A percentile compares a stretch with the other conserved stretches of the same genome.
Conservation (phyloP, 2,888 invertebrate species). For the Conistra vaccinii region DNA sequence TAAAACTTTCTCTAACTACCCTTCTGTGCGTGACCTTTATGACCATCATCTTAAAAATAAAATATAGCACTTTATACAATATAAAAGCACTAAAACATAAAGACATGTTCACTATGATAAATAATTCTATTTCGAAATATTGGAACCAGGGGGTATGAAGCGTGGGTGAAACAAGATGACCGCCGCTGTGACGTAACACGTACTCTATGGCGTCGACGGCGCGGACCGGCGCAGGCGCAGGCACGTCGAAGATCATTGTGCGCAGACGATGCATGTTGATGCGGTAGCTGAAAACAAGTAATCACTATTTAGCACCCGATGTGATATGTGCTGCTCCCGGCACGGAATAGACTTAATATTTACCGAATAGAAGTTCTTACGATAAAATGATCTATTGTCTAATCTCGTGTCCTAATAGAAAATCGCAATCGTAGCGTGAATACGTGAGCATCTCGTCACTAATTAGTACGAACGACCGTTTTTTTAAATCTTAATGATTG, state of each 20-base stretch:
- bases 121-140: slow-evolving; percentile 43
- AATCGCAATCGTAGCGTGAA: neutral
- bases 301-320: too few relatives aligned
- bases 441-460: neutral
- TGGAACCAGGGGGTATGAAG: slow-evolving; percentile 23
- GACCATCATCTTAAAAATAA: slow-evolving; percentile 7
- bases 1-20: neutral
- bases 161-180: slow-evolving; percentile 41
- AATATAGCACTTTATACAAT: slow-evolving; percentile 33
- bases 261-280: slow-evolving; percentile 36
- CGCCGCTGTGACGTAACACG: slow-evolving; percentile 15
- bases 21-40: slow-evolving; percentile 8
- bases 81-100: slow-evolving; percentile 5
- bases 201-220: slow-evolving; percentile 50
- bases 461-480: fast-evolving
- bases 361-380: neutral
- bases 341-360: neutral
- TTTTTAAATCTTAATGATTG: neutral
- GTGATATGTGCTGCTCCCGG: too few relatives aligned
- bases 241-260: slow-evolving; percentile 21
- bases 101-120: slow-evolving; percentile 9
- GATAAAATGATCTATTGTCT: neutral
- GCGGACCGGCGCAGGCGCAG: slow-evolving; percentile 35
- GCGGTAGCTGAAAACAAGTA: slow-evolving; percentile 33
- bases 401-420: neutral